A percentile compares a stretch with the other conserved stretches of the same genome.
These are phyloP conservation scores for Drosophila repletoides DNA, from an alignment of 1,140 invertebrate species.

Conservation along the genomic window DNA sequence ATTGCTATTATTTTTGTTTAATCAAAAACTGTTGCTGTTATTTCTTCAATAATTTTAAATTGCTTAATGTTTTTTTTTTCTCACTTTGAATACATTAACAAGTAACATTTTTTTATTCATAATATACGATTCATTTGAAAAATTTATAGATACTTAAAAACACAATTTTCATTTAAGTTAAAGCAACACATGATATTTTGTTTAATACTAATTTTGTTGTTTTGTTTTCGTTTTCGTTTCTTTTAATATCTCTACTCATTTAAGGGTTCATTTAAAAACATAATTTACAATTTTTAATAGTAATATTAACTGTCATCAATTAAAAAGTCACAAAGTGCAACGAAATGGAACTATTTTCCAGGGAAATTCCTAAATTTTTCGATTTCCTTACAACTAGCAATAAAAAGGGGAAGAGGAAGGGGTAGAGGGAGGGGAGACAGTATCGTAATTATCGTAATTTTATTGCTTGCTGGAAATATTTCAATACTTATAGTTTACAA, in stretches of 20 bases:
- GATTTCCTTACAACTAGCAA: conserved; percentile 21
- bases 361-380: conserved; percentile 22
- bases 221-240: conserved; percentile 5
- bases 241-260: conserved; percentile 48
- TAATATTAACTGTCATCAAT: conserved; percentile 19
- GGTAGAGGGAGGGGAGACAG: too few relatives aligned
- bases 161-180: conserved; percentile 42
- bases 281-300: conserved; percentile 57
- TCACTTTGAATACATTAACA: conserved; percentile 70
- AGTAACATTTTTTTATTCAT: conserved; percentile 60
- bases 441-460: conserved; percentile 26
- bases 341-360: conserved; percentile 25
- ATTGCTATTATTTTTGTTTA: conserved; percentile 55
- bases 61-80: conserved; percentile 52
- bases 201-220: conserved; percentile 52
- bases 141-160: conserved; percentile 47
- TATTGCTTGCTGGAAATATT: conserved; percentile 34
- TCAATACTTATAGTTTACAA: conserved; percentile 35
- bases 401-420: conserved; percentile 16
- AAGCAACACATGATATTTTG: conserved; percentile 63
- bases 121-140: conserved; percentile 32
- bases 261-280: conserved; percentile 54
- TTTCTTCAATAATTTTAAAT: conserved; percentile 55
- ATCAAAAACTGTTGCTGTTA: conserved; percentile 56
- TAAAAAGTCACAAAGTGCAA: conserved; percentile 23